Conservation (phyloP, 2,888 invertebrate genomes). For the Arrhopalites spinosus region DNA sequence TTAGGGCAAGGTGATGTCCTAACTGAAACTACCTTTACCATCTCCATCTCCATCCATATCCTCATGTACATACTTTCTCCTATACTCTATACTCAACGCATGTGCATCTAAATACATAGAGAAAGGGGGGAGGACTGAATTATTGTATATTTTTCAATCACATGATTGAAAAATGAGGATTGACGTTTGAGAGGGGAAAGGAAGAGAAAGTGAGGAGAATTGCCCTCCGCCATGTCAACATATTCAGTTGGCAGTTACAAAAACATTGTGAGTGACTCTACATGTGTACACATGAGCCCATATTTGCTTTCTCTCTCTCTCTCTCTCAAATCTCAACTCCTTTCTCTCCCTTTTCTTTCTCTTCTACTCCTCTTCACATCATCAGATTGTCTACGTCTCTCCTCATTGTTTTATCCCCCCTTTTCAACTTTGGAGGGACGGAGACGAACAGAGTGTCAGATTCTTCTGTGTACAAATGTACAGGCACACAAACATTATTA, state of each 20-base stretch:
- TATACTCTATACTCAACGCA: background rate
- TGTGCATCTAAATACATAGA: background rate
- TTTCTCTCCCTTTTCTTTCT: background rate
- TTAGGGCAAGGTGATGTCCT: background rate
- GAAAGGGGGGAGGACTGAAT: background rate
- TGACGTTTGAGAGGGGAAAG: background rate
- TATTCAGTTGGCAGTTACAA: slow-evolving; percentile 11
- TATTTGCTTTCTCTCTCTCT: background rate
- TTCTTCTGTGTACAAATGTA: no score
- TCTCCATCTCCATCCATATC: background rate
- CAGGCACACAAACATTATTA: slow-evolving; percentile 2
- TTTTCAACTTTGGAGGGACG: no score
- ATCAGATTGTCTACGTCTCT: no score
- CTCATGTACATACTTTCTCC: background rate
- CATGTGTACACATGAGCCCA: background rate
- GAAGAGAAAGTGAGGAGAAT: slow-evolving; percentile 6
- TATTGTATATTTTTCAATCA: slow-evolving; percentile 10
- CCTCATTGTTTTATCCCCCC: no score
- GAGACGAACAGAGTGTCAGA: no score
- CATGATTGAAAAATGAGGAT: background rate
- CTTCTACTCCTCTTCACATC: no score
- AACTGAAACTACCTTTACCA: background rate
- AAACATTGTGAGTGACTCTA: background rate
- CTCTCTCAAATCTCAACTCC: background rate
- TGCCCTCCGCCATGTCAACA: slow-evolving; percentile 1